Evolutionary conservation across 2,888 invertebrate genomes (phyloP), one percentile per base, ranked within the genome.

Genomic region (Elegia similella): DNA sequence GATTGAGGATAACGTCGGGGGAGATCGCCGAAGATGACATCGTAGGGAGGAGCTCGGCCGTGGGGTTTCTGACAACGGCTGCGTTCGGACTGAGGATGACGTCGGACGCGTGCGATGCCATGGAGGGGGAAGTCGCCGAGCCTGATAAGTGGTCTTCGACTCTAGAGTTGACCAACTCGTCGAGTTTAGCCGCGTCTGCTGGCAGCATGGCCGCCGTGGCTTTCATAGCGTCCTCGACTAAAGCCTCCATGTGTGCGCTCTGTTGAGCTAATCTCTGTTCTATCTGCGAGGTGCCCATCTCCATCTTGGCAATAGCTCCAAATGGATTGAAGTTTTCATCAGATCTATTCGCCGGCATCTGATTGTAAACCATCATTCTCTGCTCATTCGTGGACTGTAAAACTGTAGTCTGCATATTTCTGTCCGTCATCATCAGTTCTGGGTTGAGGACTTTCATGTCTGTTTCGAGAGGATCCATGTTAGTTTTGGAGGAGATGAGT

Each of bases 1-100:
- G 89, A 79, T 94, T 93, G 63, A 95, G 85, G 60, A 95, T 94
- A 16, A 93, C 92, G 62, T 94, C 94, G 0, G 93, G 86, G 0
- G 93, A 83, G 8, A 92, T 79, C 60, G 86, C 82, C 6, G 90
- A 78, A 1, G 76, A 74, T 38, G 77, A 77, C 77, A 70, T 70
- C 7, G 76, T 66, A n/a, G 73, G 62, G 2, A 77, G 88, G 71
- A 74, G 88, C 68, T 63, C 90, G 0, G 89, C 78, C 48, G 87
- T 80, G 42, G 76, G 75, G 0, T 89, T 70, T 6, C 83, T 76
- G 58, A 78, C 76, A 63, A 77, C 80, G 69, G 74, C 77, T 66
- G 84, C 75, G 79, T 74, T 72, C 56, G 88, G 70, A 15, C 79
- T 86, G 63, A 72, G 84, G 69, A 73, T 80, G 61, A 81, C 84